These are phyloP conservation scores for Pocillopora damicornis DNA, from an alignment of 64 coral and sea anemone genomes.

Conservation along the genomic window DNA sequence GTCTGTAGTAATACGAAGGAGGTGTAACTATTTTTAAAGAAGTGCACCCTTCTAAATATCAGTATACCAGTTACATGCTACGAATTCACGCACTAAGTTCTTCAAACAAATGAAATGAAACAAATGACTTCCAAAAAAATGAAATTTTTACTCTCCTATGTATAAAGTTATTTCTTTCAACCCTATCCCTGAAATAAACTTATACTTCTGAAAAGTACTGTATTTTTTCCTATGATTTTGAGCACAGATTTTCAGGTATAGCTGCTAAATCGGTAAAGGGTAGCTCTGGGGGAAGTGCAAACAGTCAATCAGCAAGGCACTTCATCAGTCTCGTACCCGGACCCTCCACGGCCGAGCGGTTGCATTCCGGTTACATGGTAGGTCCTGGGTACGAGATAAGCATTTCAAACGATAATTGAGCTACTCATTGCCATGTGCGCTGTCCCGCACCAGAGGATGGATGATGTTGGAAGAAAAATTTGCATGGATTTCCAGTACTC, in stretches of 20 bases:
- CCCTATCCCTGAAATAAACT: background rate
- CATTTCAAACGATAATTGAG: too few species aligned
- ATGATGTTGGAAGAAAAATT: too few species aligned
- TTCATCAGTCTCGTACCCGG: too few species aligned
- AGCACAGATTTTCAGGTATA: background rate
- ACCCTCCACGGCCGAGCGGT: too few species aligned
- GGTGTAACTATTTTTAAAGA: background rate
- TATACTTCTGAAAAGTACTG: background rate
- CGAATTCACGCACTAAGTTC: background rate
- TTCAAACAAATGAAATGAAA: background rate
- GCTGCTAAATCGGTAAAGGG: too few species aligned
- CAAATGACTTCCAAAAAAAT: background rate
- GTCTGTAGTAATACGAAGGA: background rate
- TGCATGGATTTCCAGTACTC: too few species aligned
- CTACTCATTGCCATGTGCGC: too few species aligned
- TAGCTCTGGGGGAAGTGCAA: too few species aligned
- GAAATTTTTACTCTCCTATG: background rate
- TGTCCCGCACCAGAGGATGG: too few species aligned
- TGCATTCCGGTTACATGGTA: too few species aligned
- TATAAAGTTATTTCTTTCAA: background rate
- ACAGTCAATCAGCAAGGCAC: too few species aligned
- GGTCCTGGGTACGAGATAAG: too few species aligned
- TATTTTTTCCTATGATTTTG: background rate
- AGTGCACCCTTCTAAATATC: background rate
- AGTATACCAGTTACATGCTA: background rate